Evolutionary conservation across 2,113 vertebrate genomes (phyloP).

Genomic region (Cryptomyrus ogoouensis): DNA sequence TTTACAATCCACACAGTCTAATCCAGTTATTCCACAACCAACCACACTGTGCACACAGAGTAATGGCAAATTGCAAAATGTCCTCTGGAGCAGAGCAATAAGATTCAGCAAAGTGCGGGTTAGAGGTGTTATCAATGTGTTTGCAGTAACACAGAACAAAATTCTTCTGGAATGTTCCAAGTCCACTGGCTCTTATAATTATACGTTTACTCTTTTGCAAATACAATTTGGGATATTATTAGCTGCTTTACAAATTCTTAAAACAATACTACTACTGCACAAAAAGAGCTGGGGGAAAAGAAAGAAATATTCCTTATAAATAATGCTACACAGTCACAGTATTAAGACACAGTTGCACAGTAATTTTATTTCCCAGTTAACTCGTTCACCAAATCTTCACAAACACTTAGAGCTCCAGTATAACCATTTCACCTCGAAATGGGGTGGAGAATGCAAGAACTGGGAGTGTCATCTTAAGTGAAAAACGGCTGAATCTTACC

Average conservation of each 20-base stretch:
- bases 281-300: neutral
- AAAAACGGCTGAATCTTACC: neutral
- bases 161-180: conserved; percentile 18
- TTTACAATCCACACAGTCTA: conserved; percentile 1
- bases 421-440: neutral
- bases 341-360: conserved; percentile 4
- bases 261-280: conserved; percentile 56
- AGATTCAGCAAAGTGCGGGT: neutral
- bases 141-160: neutral
- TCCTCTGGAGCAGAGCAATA: neutral
- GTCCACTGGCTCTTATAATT: conserved; percentile 41
- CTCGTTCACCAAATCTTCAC: neutral
- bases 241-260: conserved; percentile 51
- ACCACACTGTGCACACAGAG: neutral
- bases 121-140: neutral
- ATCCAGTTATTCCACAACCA: neutral
- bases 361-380: neutral
- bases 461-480: neutral
- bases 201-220: neutral
- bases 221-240: neutral
- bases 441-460: neutral
- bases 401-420: neutral
- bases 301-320: neutral
- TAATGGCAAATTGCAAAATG: neutral
- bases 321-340: neutral